A percentile compares a stretch with the other conserved stretches of the same genome.
These are phyloP conservation scores for Drosophila prostipennis DNA, from an alignment of 2,888 invertebrate species.

Conservation along the genomic window DNA sequence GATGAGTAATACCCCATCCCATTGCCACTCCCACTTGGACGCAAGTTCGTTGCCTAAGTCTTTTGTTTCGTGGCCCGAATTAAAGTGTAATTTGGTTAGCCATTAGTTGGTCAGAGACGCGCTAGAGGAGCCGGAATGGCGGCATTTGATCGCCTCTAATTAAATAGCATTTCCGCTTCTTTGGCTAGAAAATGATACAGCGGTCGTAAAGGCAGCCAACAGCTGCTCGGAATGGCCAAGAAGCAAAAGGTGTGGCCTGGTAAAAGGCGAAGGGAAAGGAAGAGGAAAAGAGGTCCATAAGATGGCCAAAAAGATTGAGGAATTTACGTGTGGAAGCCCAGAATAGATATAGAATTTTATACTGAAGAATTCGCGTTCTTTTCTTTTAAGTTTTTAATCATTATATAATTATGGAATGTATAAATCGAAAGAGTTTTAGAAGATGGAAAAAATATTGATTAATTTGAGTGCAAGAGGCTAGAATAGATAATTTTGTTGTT, in stretches of 20 bases:
- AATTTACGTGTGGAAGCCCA: neutral
- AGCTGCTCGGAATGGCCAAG: conserved; percentile 16
- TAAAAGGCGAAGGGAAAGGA: conserved; percentile 40
- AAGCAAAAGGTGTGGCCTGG: conserved; percentile 60
- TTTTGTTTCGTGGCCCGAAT: conserved; percentile 66
- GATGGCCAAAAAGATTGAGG: neutral
- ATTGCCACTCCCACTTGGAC: conserved; percentile 31
- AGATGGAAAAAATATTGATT: no score
- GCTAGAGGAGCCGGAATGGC: conserved; percentile 42
- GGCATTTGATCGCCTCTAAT: conserved; percentile 78
- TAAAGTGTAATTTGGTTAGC: conserved; percentile 79
- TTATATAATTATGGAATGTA: no score
- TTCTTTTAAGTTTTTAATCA: no score
- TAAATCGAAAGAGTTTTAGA: no score
- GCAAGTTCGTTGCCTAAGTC: conserved; percentile 70
- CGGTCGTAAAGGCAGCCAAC: conserved; percentile 26
- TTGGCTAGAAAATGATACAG: conserved; percentile 67
- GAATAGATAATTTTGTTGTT: no score
- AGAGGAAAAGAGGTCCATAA: conserved; percentile 3
- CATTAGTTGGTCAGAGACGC: conserved; percentile 58
- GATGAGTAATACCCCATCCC: conserved; percentile 27
- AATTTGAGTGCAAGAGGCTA: no score
- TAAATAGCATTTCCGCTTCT: conserved; percentile 77
- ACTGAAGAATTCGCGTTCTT: no score
- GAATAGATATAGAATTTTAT: neutral